Base-by-base conservation (phyloP, 2,113 vertebrate genomes). In the Catharus bicknelli region DNA sequence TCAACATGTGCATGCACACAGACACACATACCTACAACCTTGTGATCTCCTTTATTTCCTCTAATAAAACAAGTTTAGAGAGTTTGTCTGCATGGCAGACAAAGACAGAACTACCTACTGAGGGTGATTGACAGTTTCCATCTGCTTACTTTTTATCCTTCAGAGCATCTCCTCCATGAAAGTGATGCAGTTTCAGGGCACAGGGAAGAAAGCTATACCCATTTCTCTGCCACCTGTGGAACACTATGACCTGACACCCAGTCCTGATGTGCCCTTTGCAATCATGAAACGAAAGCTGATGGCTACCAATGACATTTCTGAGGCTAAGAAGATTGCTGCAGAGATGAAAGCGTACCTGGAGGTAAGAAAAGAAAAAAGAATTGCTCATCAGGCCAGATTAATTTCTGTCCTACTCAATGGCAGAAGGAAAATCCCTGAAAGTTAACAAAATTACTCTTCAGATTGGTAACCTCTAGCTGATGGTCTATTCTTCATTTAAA, bases 231-330 rank as follows among this genome's bases (percentile, higher is more conserved):
- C 97, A 27, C 98, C 97, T 0, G 73, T 99, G 15, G 66, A 50
- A 7, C 79, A 86, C 34, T 95, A 90, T 6, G 98, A 99, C 91
- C 97, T 99, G 88, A 99, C 97, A 1, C 98, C 99, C 0, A 99
- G 99, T 96, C 99, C 98, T 0, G 99, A 99, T 11, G 99, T 99
- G 42, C 98, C 98, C 34, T 97, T 99, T 75, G 97, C 97, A 67
- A 99, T 99, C 98, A 96, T 99, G 96, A 99, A 99, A 91, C 98
- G 98, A 96, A 99, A 98, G 66, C 91, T 99, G 83, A 98, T 99
- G 98, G 92, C 96, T 38, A 96, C 97, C 90, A 99, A 99, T 29
- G 97, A 99, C 11, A n/a, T 98, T 70, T 22, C 19, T 25, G 61
- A 92, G 30, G 97, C 97, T 30, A 96, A 91, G 81, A 88, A 72